Conservation (phyloP, 2,888 invertebrate genomes). For the Tryphoninae sp. region DNA sequence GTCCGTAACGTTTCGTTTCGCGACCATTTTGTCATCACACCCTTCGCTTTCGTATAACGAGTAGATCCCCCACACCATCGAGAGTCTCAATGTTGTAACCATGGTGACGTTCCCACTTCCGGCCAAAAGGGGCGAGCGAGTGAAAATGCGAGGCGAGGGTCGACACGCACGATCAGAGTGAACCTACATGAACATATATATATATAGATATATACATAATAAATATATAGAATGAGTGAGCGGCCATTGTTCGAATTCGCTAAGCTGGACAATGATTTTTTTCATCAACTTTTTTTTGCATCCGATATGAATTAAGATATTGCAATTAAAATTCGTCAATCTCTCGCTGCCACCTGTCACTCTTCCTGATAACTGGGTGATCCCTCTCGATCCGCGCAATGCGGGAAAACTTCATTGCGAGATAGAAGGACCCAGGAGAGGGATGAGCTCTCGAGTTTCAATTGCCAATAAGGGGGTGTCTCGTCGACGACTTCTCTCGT, state of each 20-base stretch:
- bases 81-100: constrained; percentile 80
- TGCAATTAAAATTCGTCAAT: constrained; percentile 62
- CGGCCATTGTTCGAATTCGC: constrained; percentile 76
- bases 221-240: constrained; percentile 65
- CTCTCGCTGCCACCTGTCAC: constrained; percentile 55
- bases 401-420: constrained; percentile 52
- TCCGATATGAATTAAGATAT: constrained; percentile 28
- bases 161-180: constrained; percentile 57
- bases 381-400: constrained; percentile 46
- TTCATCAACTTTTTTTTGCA: constrained; percentile 15
- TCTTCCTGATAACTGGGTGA: constrained; percentile 27
- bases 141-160: constrained; percentile 61
- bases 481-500: constrained; percentile 74
- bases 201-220: not conserved
- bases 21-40: constrained; percentile 80
- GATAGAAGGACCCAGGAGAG: constrained; percentile 16
- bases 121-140: constrained; percentile 59
- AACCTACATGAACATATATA: constrained; percentile 50
- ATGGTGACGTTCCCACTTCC: constrained; percentile 72
- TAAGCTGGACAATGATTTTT: constrained; percentile 51
- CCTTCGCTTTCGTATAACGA: constrained; percentile 66
- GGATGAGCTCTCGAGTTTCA: constrained; percentile 62
- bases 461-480: constrained; percentile 74
- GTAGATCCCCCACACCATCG: constrained; percentile 39
- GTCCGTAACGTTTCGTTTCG: constrained; percentile 74